phyloP scores from a whole-genome alignment of 2,888 invertebrate species.

The Zele albiditarsus region DNA sequence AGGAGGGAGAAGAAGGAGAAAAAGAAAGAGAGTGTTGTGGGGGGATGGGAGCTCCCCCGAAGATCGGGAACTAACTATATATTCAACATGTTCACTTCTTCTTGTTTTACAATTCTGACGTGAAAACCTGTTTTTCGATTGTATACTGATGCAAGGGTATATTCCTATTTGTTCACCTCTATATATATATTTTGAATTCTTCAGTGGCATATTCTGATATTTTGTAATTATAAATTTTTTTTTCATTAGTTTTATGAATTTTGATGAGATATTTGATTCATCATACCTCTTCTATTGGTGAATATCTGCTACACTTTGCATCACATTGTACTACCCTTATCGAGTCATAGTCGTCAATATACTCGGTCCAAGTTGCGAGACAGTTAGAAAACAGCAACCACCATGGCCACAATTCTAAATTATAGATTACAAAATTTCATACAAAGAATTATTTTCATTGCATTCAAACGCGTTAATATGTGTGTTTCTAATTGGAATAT shows the following conservation, averaged over 20 bases:
- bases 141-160: conserved; percentile 54
- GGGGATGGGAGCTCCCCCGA: neutral
- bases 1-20: neutral
- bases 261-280: neutral
- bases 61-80: neutral
- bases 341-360: conserved; percentile 73
- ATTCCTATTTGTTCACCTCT: conserved; percentile 27
- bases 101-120: conserved; percentile 42
- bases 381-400: conserved; percentile 61
- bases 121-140: conserved; percentile 61
- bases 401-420: conserved; percentile 61
- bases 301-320: conserved; percentile 75
- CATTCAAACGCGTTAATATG: too few relatives aligned
- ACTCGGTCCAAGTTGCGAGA: conserved; percentile 60
- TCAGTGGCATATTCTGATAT: neutral
- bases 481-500: too few relatives aligned
- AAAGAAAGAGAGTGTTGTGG: neutral
- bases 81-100: neutral
- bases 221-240: conserved; percentile 1
- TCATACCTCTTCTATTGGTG: conserved; percentile 64
- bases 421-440: conserved; percentile 17
- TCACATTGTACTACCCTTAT: conserved; percentile 78
- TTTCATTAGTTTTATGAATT: neutral
- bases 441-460: too few relatives aligned
- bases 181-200: neutral